Evolutionary conservation across 2,888 invertebrate species (phyloP), one percentile per base, ranked within the genome.

Genomic region (Isoperla grammatica): DNA sequence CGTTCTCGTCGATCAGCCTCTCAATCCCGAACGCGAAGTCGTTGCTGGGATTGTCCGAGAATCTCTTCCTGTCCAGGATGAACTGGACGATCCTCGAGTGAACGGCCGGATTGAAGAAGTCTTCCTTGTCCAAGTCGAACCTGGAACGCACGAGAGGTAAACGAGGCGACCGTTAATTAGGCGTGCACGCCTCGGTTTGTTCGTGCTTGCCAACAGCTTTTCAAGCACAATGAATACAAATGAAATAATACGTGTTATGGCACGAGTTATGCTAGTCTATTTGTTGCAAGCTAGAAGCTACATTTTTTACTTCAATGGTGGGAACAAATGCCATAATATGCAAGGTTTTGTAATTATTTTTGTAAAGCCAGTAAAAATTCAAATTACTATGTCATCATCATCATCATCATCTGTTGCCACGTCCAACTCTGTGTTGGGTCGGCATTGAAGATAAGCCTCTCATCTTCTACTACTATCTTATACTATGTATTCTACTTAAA

Each of bases 71-170:
- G 71, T 94, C 90, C 67, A 96, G 77, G 67, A 96, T 93, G 73
- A 94, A 95, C 74, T 95, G 92, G 0, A 95, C 90, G 63, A 96
- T 91, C 63, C 93, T 82, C 11, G 92, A 90, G 61, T 91, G 84
- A 45, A 90, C 86, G 1, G 91, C 86, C 2, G 91, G 85, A 43
- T 88, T 88, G 76, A 96, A 95, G 75, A 95, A 94, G 67, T 87
- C 85, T 8, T 88, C 85, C 35, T 87, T 82, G 55, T 84, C 76
- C 42, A 90, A 83, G 73, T 93, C 90, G 74, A 95, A 95, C 74
- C 92, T 92, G 71, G 9, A 73, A 55, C 37, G n/a, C 39, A 45
- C 37, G 37, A 3, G 29, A 29, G n/a, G n/a, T n/a, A n/a, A n/a
- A n/a, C n/a, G n/a, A n/a, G n/a, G n/a, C n/a, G n/a, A n/a, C n/a